Evolutionary conservation across 1,140 invertebrate genomes (phyloP).

Genomic region (Drosophila pachea): DNA sequence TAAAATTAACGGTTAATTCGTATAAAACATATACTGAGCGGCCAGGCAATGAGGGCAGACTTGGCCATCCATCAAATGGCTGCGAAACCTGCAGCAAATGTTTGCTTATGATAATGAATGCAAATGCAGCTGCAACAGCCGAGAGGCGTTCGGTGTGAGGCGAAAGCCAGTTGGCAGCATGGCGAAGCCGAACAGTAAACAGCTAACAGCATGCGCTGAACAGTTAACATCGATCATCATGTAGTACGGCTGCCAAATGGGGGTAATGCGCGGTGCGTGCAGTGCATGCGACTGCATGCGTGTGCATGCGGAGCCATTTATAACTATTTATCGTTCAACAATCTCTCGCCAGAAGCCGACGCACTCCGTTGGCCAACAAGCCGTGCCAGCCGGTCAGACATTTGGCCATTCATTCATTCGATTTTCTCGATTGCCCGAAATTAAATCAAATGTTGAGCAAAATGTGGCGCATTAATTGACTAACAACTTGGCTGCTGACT

Average conservation of each 20-base stretch:
- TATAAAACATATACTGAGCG: background rate
- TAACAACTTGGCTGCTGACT: slow-evolving; percentile 36
- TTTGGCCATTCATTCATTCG: slow-evolving; percentile 4
- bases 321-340: slow-evolving; percentile 33
- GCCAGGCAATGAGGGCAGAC: background rate
- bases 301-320: slow-evolving; percentile 38
- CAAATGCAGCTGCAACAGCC: slow-evolving; percentile 16
- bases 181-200: slow-evolving; percentile 2
- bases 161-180: background rate
- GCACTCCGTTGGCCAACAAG: slow-evolving; percentile 25
- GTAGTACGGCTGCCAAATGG: slow-evolving; percentile 70
- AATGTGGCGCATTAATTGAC: slow-evolving; percentile 73
- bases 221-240: slow-evolving; percentile 67
- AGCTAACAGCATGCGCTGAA: slow-evolving; percentile 50
- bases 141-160: background rate
- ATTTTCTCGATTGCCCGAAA: slow-evolving; percentile 33
- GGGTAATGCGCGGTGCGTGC: slow-evolving; percentile 23
- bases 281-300: slow-evolving; percentile 64
- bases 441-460: slow-evolving; percentile 68
- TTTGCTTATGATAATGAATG: slow-evolving; percentile 56
- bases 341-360: slow-evolving; percentile 19
- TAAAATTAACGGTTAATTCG: too few relatives aligned
- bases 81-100: slow-evolving; percentile 37
- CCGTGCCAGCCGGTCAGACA: slow-evolving; percentile 6
- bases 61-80: slow-evolving; percentile 31